Evolutionary conservation across 2,888 invertebrate genomes (phyloP).

Genomic region (Carabus problematicus): DNA sequence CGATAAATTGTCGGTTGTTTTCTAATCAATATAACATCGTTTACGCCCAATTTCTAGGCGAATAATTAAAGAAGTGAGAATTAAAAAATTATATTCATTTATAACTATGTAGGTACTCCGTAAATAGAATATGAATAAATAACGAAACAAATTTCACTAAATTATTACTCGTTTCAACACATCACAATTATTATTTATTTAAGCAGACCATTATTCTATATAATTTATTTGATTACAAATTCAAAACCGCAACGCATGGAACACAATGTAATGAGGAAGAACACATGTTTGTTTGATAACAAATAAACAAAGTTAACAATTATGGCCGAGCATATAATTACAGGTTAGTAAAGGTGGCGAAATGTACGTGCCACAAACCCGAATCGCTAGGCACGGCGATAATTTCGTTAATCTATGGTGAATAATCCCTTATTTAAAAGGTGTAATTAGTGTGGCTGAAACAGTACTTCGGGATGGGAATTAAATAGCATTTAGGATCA

Average conservation of each 20-base stretch:
- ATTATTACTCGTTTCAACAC: no score
- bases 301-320: background rate
- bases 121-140: no score
- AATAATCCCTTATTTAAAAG: constrained; percentile 11
- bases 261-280: no score
- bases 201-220: no score
- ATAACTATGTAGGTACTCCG: no score
- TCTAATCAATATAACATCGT: no score
- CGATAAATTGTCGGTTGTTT: no score
- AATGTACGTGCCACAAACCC: background rate
- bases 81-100: no score
- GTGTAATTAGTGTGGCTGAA: constrained; percentile 14
- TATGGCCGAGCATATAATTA: background rate
- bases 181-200: no score
- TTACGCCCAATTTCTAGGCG: no score
- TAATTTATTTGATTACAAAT: background rate
- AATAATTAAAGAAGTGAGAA: no score
- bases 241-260: background rate
- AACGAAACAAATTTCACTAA: no score
- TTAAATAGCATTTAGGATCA: constrained; percentile 19
- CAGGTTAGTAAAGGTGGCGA: constrained; percentile 18
- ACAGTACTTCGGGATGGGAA: background rate
- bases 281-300: background rate
- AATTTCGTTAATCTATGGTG: constrained; percentile 8
- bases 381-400: constrained; percentile 2